These are phyloP conservation scores for Hydractinia echinata DNA, from an alignment of 30 jellyfish, hydroid and myxozoan genomes.

Conservation along the genomic window DNA sequence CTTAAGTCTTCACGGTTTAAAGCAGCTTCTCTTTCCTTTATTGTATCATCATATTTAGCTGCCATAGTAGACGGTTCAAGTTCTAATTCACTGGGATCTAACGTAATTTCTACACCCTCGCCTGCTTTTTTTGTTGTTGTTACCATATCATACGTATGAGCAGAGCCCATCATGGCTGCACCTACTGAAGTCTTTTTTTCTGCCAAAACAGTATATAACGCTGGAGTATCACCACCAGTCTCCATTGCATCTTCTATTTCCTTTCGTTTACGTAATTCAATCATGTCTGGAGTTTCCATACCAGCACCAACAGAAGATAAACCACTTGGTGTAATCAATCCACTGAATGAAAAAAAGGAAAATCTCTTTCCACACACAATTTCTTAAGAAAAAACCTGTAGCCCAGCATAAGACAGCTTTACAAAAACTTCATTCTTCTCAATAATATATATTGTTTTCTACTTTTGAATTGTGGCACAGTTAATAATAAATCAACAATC, in stretches of 20 bases:
- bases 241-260: conserved; percentile 99
- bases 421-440: not conserved
- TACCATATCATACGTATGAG: conserved; percentile 87
- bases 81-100: conserved; percentile 98
- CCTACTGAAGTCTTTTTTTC: conserved; percentile 88
- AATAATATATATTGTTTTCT: too few relatives aligned
- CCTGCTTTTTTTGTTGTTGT: conserved; percentile 46
- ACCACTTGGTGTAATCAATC: conserved; percentile 96
- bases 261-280: conserved; percentile 93
- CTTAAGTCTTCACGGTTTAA: conserved; percentile 90
- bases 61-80: conserved; percentile 99
- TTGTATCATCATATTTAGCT: conserved; percentile 97
- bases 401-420: not conserved
- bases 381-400: not conserved
- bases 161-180: conserved; percentile 97
- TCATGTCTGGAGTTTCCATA: conserved; percentile 93
- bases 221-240: conserved; percentile 97
- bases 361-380: not conserved
- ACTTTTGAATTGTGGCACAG: too few relatives aligned
- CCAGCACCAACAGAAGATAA: conserved; percentile 98
- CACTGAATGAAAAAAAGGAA: conserved; percentile 39
- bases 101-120: conserved; percentile 89
- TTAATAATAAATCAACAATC: too few relatives aligned
- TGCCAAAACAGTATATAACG: conserved; percentile 81
- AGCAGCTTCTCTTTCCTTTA: conserved; percentile 86